A percentile compares a stretch with the other conserved stretches of the same genome.
Evolutionary conservation across 2,797 vertebrate species (phyloP).

Genomic region (Myotis planiceps): DNA sequence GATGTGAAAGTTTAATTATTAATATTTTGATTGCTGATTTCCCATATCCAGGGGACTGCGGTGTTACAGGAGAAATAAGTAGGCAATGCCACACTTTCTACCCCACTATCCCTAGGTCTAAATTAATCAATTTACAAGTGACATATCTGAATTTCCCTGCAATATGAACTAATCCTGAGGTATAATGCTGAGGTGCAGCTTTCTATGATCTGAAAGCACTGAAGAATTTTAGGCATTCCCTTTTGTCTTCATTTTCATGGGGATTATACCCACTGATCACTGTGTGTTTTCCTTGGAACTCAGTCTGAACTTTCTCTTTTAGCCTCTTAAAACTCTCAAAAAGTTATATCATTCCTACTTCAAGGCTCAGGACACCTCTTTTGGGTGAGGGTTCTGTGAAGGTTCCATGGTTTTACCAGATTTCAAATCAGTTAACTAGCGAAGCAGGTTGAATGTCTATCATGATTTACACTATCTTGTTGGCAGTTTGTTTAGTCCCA

Average conservation of each 20-base stretch:
- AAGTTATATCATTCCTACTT: not conserved
- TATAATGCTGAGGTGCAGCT: not conserved
- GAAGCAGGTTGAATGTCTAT: not conserved
- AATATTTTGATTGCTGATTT: constrained; percentile 67
- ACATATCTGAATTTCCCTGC: not conserved
- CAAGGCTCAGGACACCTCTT: not conserved
- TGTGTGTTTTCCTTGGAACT: not conserved
- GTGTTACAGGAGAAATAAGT: not conserved
- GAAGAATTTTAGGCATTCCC: not conserved
- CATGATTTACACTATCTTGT: not conserved
- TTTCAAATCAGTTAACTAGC: not conserved
- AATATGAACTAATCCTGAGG: not conserved
- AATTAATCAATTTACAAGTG: not conserved
- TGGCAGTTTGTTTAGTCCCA: not conserved
- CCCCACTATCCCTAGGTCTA: not conserved
- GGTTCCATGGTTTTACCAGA: not conserved
- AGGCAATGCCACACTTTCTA: not conserved
- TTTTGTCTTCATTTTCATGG: not conserved
- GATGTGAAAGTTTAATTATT: constrained; percentile 80
- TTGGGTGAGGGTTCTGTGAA: not conserved
- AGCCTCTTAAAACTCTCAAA: not conserved
- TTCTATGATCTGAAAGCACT: not conserved
- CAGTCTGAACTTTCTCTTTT: not conserved
- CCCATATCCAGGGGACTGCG: constrained; percentile 9
- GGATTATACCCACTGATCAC: not conserved